Evolutionary conservation across 2,113 vertebrate genomes (phyloP).

Genomic region (Clarias gariepinus): DNA sequence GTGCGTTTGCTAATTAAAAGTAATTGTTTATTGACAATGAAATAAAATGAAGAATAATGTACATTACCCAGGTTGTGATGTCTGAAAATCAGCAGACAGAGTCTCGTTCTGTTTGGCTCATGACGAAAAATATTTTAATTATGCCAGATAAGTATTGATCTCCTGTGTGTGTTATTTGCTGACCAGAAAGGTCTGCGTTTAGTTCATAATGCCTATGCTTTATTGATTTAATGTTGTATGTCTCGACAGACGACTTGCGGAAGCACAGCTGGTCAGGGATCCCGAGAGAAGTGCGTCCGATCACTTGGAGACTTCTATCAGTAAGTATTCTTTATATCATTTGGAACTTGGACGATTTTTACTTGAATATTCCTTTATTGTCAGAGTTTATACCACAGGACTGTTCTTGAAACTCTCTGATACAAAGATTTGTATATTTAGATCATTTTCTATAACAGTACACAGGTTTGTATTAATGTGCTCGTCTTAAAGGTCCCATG

Average conservation of each 20-base stretch:
- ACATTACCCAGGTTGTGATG: constrained; percentile 24
- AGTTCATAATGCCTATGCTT: constrained; percentile 6
- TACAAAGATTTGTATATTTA: neutral
- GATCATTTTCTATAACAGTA: neutral
- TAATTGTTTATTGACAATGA: constrained; percentile 48
- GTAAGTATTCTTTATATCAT: constrained; percentile 65
- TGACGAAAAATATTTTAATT: constrained; percentile 2
- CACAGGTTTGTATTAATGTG: neutral
- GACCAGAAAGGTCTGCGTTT: constrained; percentile 10
- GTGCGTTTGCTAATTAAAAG: constrained; percentile 44
- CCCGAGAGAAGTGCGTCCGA: constrained; percentile 89
- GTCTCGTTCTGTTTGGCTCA: constrained; percentile 2
- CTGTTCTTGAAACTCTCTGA: neutral
- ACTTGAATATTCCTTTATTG: no score
- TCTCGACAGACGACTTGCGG: constrained; percentile 86
- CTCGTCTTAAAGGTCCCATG: neutral
- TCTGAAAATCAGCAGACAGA: neutral
- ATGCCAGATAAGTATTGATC: neutral
- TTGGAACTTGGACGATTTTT: neutral
- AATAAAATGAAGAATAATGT: constrained; percentile 25
- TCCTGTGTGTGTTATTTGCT: neutral
- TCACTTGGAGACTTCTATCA: constrained; percentile 97
- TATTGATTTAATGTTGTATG: constrained; percentile 7
- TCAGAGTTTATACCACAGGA: neutral
- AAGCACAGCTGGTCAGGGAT: constrained; percentile 98